Evolutionary conservation across 2,888 invertebrate genomes (phyloP).

Genomic region (Drosophila bunnanda): DNA sequence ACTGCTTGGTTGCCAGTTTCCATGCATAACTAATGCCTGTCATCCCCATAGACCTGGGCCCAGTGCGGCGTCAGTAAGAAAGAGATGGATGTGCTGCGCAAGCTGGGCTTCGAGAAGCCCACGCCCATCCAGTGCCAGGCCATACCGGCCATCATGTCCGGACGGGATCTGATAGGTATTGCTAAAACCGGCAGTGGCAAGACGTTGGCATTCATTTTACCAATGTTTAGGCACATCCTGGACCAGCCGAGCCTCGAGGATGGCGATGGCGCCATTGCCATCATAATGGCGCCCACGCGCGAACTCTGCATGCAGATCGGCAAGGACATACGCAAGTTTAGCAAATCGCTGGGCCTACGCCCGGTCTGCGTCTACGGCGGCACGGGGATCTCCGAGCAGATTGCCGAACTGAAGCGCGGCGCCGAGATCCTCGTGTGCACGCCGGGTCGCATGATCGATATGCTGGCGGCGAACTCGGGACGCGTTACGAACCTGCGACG

Average conservation of each 20-base stretch:
- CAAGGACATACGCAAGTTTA: conserved; percentile 97
- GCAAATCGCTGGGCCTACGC: conserved; percentile 92
- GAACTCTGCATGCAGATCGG: conserved; percentile 99
- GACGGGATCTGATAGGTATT: conserved; percentile 98
- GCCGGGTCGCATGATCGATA: conserved; percentile 99
- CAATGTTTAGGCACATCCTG: conserved; percentile 97
- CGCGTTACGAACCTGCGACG: conserved; percentile 98
- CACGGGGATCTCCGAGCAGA: conserved; percentile 96
- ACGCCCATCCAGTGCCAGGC: conserved; percentile 99
- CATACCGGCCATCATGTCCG: conserved; percentile 98
- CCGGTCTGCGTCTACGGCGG: conserved; percentile 99
- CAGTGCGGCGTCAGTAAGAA: conserved; percentile 99
- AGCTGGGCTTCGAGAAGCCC: conserved; percentile 96
- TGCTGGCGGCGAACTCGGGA: conserved; percentile 99
- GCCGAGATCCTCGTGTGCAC: conserved; percentile 99
- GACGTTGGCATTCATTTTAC: conserved; percentile 98
- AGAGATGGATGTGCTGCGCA: conserved; percentile 96
- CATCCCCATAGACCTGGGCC: conserved; percentile 91
- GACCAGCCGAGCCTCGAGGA: conserved; percentile 98
- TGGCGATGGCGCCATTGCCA: conserved; percentile 97
- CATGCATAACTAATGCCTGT: not conserved
- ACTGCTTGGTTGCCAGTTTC: not conserved
- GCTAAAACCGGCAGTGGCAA: conserved; percentile 99
- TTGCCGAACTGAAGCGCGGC: conserved; percentile 97
- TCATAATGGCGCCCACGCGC: conserved; percentile 99